Evolutionary conservation across 2,797 vertebrate species (phyloP).

Genomic region (Menidia menidia): DNA sequence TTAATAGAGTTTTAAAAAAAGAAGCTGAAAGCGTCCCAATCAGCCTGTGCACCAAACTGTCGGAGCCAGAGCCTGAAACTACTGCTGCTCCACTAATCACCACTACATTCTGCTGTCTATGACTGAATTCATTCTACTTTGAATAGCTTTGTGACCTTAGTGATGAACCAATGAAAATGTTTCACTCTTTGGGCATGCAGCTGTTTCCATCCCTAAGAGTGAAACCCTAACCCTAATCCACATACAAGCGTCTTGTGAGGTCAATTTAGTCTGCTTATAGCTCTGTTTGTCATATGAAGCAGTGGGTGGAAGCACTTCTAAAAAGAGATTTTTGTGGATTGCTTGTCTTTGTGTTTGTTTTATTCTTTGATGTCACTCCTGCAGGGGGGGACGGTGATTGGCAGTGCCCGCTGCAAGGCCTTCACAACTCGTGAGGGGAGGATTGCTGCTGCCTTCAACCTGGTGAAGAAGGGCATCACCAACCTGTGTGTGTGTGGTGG

Average conservation of each 20-base stretch:
- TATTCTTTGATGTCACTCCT: conserved; percentile 6
- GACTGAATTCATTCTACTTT: too few relatives aligned
- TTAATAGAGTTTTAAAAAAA: too few relatives aligned
- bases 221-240: not conserved
- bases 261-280: not conserved
- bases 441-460: conserved; percentile 88
- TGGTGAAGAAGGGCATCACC: conserved; percentile 92
- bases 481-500: conserved; percentile 97
- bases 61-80: too few relatives aligned
- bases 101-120: too few relatives aligned
- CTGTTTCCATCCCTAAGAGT: too few relatives aligned
- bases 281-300: not conserved
- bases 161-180: not conserved
- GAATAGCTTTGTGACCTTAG: too few relatives aligned
- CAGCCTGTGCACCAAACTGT: too few relatives aligned
- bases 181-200: not conserved
- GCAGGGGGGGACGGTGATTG: conserved; percentile 94
- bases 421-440: conserved; percentile 90
- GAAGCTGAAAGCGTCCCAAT: not conserved
- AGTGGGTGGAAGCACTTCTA: not conserved
- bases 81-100: too few relatives aligned
- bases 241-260: not conserved
- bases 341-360: not conserved
- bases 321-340: not conserved
- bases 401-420: conserved; percentile 93